Evolutionary conservation across 2,797 vertebrate genomes (phyloP), one percentile per base, ranked within the genome.

Genomic region (Leptatherina wallacei): DNA sequence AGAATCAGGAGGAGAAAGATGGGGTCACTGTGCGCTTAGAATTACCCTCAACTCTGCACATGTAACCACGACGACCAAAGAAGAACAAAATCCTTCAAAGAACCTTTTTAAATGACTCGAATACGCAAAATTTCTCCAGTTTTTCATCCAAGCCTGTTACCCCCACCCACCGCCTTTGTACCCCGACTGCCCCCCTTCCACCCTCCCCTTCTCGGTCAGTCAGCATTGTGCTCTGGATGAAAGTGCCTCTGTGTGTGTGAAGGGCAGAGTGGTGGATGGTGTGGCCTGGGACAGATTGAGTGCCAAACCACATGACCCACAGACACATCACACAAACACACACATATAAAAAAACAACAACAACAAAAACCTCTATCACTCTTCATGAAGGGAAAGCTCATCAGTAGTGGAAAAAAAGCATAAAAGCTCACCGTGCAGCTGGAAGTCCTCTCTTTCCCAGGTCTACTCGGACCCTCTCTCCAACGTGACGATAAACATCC

Each of bases 401-500:
- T 75, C 44, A 61, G 51, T 58, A 4, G 2, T 4, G 13, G 14
- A 27, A n/a, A 14, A 65, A 8, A 55, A 33, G 33, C 2, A 56
- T 24, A 65, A 55, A 18, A 65, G 86, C 96, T 96, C 89, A 99
- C 98, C 97, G 94, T 73, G 95, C 95, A 78, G 96, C 93, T 60
- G 96, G 94, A 83, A 99, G 92, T 80, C 96, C 97, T 92, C 96
- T 96, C 85, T 96, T 98, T 6, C 49, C 90, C 75, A 99, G 94
- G 84, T 98, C 97, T 65, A 85, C 71, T 84, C 96, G 92, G 65
- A 99, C 96, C 89, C 88, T 95, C 72, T 99, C 98, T 75, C 98
- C 98, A 22, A 98, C 94, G 71, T 98, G 94, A 77, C 96, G 96
- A 81, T 99, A 99, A 84, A 98, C 94, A 81, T 99, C 97, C 88